A percentile compares a stretch with the other conserved stretches of the same genome.
phyloP scores from a whole-genome alignment of 1,140 invertebrate genomes.

The Drosophila lini region DNA sequence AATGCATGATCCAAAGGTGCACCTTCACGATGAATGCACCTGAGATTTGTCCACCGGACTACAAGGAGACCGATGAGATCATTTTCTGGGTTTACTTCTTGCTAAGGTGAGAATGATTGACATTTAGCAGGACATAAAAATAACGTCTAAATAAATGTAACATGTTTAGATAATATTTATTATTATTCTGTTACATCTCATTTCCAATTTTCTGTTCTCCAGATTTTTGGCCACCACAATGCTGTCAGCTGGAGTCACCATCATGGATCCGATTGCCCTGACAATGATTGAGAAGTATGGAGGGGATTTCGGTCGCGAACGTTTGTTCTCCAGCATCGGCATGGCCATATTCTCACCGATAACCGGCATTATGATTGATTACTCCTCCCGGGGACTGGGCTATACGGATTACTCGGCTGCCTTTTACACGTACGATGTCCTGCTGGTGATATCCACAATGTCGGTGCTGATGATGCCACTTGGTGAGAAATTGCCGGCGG shows the following conservation, averaged over 20 bases:
- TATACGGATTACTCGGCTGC: conserved; percentile 92
- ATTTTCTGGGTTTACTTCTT: conserved; percentile 93
- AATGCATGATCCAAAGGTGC: conserved; percentile 90
- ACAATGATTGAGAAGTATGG: conserved; percentile 92
- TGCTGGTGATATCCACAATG: conserved; percentile 88
- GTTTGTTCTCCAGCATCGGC: conserved; percentile 91
- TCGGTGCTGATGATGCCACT: conserved; percentile 90
- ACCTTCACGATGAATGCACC: conserved; percentile 87
- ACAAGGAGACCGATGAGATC: conserved; percentile 89
- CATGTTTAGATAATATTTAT: no score
- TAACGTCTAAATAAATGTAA: no score
- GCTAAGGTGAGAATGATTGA: conserved; percentile 77
- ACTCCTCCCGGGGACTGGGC: conserved; percentile 86
- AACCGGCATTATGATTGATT: conserved; percentile 91
- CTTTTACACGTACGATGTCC: conserved; percentile 90
- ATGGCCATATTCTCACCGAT: conserved; percentile 93
- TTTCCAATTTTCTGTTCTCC: neutral
- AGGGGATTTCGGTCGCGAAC: conserved; percentile 91
- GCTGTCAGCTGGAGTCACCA: conserved; percentile 90
- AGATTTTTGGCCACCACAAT: conserved; percentile 91
- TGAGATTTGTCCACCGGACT: conserved; percentile 90
- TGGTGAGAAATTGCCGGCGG: conserved; percentile 89
- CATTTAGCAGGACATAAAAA: neutral
- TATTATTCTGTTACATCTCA: neutral
- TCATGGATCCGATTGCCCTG: conserved; percentile 92